Evolutionary conservation across 2,113 vertebrate genomes (phyloP), one percentile per base, ranked within the genome.

Genomic region (Pluvianellus socialis): DNA sequence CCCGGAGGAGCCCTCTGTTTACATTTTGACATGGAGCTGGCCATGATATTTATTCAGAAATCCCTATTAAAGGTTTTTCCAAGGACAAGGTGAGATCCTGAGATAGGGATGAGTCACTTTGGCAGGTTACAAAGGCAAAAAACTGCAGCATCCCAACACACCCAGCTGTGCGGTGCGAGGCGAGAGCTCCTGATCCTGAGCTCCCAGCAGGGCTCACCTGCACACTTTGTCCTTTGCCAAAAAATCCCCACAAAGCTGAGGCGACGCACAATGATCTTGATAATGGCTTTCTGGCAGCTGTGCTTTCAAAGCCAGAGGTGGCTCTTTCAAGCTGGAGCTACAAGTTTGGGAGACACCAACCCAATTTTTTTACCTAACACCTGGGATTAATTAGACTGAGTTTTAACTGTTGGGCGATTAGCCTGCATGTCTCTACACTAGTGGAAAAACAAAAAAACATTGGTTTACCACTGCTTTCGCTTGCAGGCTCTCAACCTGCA

Each of bases 401-500:
- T 73, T 86, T 96, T 70, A 47, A 47, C 79, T 63, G 42, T 47
- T 59, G 75, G n/a, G 74, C 86, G 70, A 65, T 83, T 83, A 90
- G 67, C 44, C 83, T 55, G 44, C 32, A 1, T 15, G 40, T 83
- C 55, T 92, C 63, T 73, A 62, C 14, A 7, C 70, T 3, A 2
- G 32, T 59, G 81, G 88, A 75, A 83, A 76, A 82, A 24, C 58
- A 76, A 80, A 89, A 80, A 89, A 23, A 3, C 20, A 0, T 73
- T 88, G 92, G 85, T 95, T 90, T 83, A 45, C 55, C 70, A 82
- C 50, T 55, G 9, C 26, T 92, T 90, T 86, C 44, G 7, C 79
- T 86, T 21, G 2, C 63, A 91, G 86, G 79, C 77, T 88, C 72
- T 74, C 68, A n/a, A 68, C 88, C 90, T 86, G 93, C 86, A 74